Conservation (phyloP, 2,113 vertebrate species). For the Salminus brasiliensis region DNA sequence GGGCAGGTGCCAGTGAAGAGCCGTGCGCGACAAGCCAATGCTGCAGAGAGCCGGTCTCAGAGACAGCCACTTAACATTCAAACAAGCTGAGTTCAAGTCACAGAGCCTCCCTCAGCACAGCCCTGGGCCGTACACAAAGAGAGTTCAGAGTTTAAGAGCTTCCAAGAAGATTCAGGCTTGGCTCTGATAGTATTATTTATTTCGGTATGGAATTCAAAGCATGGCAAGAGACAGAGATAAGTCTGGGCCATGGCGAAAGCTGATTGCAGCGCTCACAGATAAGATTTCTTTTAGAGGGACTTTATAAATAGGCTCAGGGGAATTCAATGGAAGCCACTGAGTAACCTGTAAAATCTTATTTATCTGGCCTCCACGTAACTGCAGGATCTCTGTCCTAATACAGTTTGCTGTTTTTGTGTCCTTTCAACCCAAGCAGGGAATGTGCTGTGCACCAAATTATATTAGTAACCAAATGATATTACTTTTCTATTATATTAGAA, state of each 20-base stretch:
- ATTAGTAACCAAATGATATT: neutral
- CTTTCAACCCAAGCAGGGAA: neutral
- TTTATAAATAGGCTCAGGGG: conserved; percentile 40
- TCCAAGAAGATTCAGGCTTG: conserved; percentile 34
- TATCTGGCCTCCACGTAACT: neutral
- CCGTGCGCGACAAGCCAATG: neutral
- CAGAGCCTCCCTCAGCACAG: conserved; percentile 12
- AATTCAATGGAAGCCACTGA: conserved; percentile 1
- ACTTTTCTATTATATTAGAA: too few species aligned
- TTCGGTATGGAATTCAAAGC: conserved; percentile 33
- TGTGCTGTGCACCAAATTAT: too few species aligned
- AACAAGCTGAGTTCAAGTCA: conserved; percentile 37
- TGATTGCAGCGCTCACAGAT: conserved; percentile 32
- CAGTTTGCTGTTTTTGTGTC: neutral
- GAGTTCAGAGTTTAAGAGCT: conserved; percentile 26
- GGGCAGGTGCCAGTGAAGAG: conserved; percentile 39
- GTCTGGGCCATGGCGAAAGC: conserved; percentile 20
- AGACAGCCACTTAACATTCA: conserved; percentile 47
- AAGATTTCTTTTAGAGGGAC: conserved; percentile 40
- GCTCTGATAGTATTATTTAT: conserved; percentile 42
- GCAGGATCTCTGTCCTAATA: neutral
- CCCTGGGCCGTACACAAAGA: conserved; percentile 20
- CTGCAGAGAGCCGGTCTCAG: conserved; percentile 13
- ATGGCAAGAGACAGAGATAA: conserved; percentile 29
- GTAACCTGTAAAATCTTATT: conserved; percentile 15